A percentile compares a stretch with the other conserved stretches of the same genome.
These are phyloP conservation scores for Meteorus cinctellus DNA, from an alignment of 2,888 invertebrate genomes.

Conservation along the genomic window DNA sequence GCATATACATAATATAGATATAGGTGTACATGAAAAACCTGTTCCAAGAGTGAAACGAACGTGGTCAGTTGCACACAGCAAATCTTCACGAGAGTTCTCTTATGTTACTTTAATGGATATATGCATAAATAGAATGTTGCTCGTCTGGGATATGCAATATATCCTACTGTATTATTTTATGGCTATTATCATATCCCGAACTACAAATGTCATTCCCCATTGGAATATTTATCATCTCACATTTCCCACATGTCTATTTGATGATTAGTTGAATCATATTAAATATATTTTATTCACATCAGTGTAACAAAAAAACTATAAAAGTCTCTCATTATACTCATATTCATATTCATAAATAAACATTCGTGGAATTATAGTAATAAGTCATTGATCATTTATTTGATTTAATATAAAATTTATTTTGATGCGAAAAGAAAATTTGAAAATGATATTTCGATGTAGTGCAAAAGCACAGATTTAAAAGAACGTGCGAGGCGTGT, in stretches of 20 bases:
- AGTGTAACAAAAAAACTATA: no score
- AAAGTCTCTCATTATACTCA: background rate
- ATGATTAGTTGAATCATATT: background rate
- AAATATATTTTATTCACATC: background rate
- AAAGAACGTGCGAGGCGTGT: constrained; percentile 44
- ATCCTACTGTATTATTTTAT: background rate
- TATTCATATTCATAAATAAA: background rate
- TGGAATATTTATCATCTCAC: background rate
- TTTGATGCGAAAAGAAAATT: constrained; percentile 6
- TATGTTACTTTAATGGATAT: constrained; percentile 20
- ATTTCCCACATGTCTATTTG: background rate
- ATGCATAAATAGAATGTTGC: constrained; percentile 12
- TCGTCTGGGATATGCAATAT: background rate
- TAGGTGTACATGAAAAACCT: constrained; percentile 59
- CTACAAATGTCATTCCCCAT: constrained; percentile 4
- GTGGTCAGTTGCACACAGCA: constrained; percentile 6
- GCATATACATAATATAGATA: constrained; percentile 49
- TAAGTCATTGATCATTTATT: background rate
- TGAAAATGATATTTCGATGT: constrained; percentile 28
- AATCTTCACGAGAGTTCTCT: constrained; percentile 16
- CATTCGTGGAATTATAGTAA: background rate
- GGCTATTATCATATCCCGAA: background rate
- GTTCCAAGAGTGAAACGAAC: constrained; percentile 56
- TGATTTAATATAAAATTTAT: background rate
- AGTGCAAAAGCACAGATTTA: constrained; percentile 29